Evolutionary conservation across 2,888 invertebrate genomes (phyloP), one percentile per base, ranked within the genome.

Genomic region (Endotricha flammealis): DNA sequence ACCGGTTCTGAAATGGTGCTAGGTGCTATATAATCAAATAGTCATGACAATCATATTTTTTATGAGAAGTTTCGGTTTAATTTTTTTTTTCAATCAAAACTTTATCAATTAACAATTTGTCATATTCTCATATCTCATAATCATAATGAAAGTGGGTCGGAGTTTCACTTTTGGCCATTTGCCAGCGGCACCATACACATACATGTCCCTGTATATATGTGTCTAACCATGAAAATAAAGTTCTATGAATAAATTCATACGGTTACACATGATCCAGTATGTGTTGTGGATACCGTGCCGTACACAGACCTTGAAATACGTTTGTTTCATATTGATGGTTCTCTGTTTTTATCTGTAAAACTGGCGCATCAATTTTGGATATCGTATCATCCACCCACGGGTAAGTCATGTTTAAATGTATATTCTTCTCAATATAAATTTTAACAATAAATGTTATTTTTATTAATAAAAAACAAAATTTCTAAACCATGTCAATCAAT

Each of bases 351-450:
- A 33, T 39, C 33, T 13, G 37, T 45, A 51, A 92, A 92, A 85
- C 92, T 93, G 93, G 93, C 93, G 88, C 93, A 93, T 82, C 93
- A 93, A 89, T 93, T 93, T 87, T 93, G 93, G 93, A 93, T 93
- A 72, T 93, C 93, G 45, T 93, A 92, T 85, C 92, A 93, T 87
- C 93, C 93, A 65, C 92, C 92, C 63, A 91, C 92, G 87, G 92
- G 92, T 83, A 65, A 82, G 70, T 33, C 10, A 20, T 28, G 8
- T 14, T 12, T 16, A 24, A 17, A 32, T 12, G 20, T 17, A n/a
- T n/a, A n/a, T n/a, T n/a, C n/a, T n/a, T n/a, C n/a, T n/a, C n/a
- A n/a, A n/a, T n/a, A n/a, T n/a, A n/a, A n/a, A n/a, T n/a, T n/a
- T n/a, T n/a, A n/a, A n/a, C n/a, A n/a, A n/a, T n/a, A n/a, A n/a